Percentiles rank a stretch among this genome's conserved stretches.
Evolutionary conservation across 2,113 vertebrate genomes (phyloP).

Genomic region (Elanus axillaris): DNA sequence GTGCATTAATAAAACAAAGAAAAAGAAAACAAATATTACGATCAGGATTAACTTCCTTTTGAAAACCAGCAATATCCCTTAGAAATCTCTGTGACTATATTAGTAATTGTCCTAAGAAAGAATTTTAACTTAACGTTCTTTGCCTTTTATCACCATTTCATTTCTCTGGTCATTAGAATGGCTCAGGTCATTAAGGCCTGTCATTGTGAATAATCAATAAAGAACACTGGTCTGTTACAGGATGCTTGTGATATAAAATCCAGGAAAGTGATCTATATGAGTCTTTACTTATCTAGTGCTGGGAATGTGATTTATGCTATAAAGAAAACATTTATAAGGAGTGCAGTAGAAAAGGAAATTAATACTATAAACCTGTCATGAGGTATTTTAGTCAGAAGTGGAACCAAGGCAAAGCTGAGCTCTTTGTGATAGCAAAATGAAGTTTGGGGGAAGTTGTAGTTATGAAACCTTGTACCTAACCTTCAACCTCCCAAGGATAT

Average conservation of each 20-base stretch:
- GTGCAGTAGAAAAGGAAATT: conserved; percentile 64
- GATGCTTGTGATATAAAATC: neutral
- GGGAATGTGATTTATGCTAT: conserved; percentile 66
- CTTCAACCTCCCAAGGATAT: neutral
- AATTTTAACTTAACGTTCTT: conserved; percentile 48
- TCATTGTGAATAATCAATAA: neutral
- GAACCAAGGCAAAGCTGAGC: conserved; percentile 43
- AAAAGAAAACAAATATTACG: conserved; percentile 57
- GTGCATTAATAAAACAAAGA: neutral
- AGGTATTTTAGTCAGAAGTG: conserved; percentile 67
- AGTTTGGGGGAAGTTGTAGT: conserved; percentile 7
- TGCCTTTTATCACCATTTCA: conserved; percentile 25
- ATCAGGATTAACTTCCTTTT: conserved; percentile 59
- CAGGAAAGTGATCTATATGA: neutral
- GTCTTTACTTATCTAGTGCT: neutral
- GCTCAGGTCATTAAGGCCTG: neutral
- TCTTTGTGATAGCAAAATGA: neutral
- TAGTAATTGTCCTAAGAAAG: conserved; percentile 25
- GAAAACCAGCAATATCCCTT: conserved; percentile 51
- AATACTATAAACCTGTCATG: conserved; percentile 74
- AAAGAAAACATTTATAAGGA: conserved; percentile 67
- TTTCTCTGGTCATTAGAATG: neutral
- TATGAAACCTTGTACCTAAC: neutral
- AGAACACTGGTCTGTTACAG: neutral
- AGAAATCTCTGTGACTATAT: conserved; percentile 13